Evolutionary conservation across 2,113 vertebrate genomes (phyloP), one percentile per base, ranked within the genome.

Genomic region (Puntigrus tetrazona): DNA sequence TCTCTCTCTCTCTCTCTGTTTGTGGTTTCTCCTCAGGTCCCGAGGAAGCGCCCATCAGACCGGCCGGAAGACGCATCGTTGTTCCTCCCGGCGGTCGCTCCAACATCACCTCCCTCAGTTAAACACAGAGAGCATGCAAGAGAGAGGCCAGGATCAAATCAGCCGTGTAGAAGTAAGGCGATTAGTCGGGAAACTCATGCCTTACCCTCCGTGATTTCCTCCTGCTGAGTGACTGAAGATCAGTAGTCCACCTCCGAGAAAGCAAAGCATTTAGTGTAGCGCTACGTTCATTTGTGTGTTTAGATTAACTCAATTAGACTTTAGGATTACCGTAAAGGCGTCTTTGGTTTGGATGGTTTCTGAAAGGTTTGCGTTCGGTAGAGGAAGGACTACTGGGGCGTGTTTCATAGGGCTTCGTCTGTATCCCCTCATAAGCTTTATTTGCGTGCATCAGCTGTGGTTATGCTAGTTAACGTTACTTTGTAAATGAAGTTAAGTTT

Each of bases 31-130:
- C n/a, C n/a, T n/a, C n/a, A n/a, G 97, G 96, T 0, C 91, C 94
- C 84, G 95, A 95, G 38, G 95, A 95, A 61, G 76, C 90, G 65
- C 93, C 95, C 27, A 93, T 92, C 85, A 96, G 97, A 90, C 97
- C 97, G 0, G 96, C 96, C 0, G 97, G 97, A 90, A 97, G 98
- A 72, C 97, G 98, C 88, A 96, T 98, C 0, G 96, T 98, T 4
- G 96, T 96, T 1, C 98, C 98, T 76, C 98, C 98, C 0, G 98
- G 97, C 89, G 98, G 98, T 82, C 97, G 97, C 77, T 99, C 97
- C 88, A 99, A 99, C 92, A 99, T 99, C 91, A 99, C 97, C 77
- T 98, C 97, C 86, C 95, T 99, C 85, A 99, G 98, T 89, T 99
- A 98, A 94, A 96, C 16, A 34, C 87, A 8, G 14, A 78, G 45